These are phyloP conservation scores for Vannuccia rotundouncinata DNA, from an alignment of 2,888 invertebrate species.

Conservation along the genomic window DNA sequence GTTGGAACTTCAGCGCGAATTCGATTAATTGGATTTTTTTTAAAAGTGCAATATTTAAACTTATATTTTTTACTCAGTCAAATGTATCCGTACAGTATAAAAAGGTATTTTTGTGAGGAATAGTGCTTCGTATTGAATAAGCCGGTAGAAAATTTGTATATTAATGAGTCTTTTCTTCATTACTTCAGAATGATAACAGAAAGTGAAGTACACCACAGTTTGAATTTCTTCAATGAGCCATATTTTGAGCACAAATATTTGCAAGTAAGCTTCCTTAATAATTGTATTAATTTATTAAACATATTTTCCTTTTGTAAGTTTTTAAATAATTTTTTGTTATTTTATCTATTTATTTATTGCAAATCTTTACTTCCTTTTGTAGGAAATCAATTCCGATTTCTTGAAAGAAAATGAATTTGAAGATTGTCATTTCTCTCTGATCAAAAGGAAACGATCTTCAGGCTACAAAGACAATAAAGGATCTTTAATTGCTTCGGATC, in stretches of 20 bases:
- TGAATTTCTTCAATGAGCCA: background rate
- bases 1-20: too few species aligned
- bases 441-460: background rate
- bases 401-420: background rate
- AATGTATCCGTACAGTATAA: slow-evolving; percentile 7
- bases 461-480: background rate
- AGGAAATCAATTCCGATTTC: background rate
- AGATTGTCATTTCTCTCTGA: background rate
- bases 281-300: too few species aligned
- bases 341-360: background rate
- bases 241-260: background rate
- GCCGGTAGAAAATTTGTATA: background rate
- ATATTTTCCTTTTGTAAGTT: too few species aligned
- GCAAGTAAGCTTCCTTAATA: background rate
- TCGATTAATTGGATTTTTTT: too few species aligned
- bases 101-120: background rate
- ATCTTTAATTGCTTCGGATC: background rate
- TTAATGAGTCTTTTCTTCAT: background rate
- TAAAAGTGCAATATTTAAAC: too few species aligned
- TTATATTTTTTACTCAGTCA: background rate
- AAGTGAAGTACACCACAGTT: background rate
- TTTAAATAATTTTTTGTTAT: background rate
- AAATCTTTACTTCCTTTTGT: background rate
- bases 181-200: background rate
- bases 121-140: background rate